phyloP scores from a whole-genome alignment of 1,140 invertebrate genomes.

The Trichonephila inaurata region DNA sequence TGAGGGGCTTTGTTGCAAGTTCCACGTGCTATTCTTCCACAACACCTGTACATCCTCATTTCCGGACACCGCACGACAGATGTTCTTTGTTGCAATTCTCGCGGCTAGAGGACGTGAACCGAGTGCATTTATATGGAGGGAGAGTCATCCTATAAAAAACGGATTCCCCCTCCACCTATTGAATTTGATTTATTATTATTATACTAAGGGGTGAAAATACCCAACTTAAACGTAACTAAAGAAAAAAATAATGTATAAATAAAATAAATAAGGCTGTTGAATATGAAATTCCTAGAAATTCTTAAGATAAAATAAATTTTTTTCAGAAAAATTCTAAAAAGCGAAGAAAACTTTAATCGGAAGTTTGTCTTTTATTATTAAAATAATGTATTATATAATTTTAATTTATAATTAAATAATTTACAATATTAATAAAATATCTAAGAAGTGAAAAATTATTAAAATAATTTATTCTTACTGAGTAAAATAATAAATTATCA shows the following conservation, averaged over 20 bases:
- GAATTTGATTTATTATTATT: neutral
- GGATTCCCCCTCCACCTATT: neutral
- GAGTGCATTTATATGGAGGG: neutral
- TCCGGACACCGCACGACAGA: conserved; percentile 28
- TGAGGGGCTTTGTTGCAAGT: conserved; percentile 41
- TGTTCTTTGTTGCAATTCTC: conserved; percentile 24
- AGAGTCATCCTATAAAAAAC: conserved; percentile 9
- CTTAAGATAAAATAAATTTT: neutral
- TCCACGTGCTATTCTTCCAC: conserved; percentile 6
- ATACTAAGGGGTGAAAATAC: neutral
- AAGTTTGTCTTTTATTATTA: too few species aligned
- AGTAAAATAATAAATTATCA: too few species aligned
- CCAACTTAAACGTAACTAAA: neutral
- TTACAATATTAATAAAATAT: too few species aligned
- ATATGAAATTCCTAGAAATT: neutral
- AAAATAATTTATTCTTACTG: too few species aligned
- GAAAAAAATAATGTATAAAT: neutral
- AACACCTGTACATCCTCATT: conserved; percentile 55
- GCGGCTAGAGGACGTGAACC: conserved; percentile 25
- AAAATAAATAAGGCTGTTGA: too few species aligned
- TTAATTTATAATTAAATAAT: too few species aligned
- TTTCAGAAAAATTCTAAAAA: too few species aligned
- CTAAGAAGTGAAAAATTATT: too few species aligned
- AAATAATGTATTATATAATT: too few species aligned
- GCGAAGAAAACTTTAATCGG: too few species aligned